These are phyloP conservation scores for Nettapus auritus DNA, from an alignment of 2,113 vertebrate species.

Conservation along the genomic window DNA sequence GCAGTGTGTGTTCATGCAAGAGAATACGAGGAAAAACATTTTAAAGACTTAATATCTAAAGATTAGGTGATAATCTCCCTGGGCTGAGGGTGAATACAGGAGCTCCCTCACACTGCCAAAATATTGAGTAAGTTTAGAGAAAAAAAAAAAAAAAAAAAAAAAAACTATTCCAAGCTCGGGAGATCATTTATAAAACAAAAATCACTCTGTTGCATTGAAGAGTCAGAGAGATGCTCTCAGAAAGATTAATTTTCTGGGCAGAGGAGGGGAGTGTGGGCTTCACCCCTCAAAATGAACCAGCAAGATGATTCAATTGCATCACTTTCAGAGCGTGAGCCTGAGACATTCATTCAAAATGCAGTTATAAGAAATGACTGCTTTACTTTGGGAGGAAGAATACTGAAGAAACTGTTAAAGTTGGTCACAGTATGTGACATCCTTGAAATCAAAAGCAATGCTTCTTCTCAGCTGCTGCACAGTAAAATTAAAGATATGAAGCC, in stretches of 20 bases:
- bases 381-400: slow-evolving; percentile 22
- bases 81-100: background rate
- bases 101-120: background rate
- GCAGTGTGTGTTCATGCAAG: background rate
- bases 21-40: background rate
- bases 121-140: background rate
- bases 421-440: slow-evolving; percentile 60
- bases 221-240: background rate
- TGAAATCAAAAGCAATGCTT: slow-evolving; percentile 59
- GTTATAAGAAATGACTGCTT: slow-evolving; percentile 55
- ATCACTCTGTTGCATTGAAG: background rate
- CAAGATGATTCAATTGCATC: slow-evolving; percentile 35
- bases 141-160: too few relatives aligned
- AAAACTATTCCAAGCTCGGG: background rate
- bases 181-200: slow-evolving; percentile 45
- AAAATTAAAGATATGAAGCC: slow-evolving; percentile 19
- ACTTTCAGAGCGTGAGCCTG: background rate
- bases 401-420: slow-evolving; percentile 48
- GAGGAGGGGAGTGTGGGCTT: background rate
- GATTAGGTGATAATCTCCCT: background rate
- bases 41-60: background rate
- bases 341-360: background rate
- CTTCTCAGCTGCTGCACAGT: background rate
- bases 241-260: slow-evolving; percentile 43
- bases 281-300: background rate